Base-by-base conservation (phyloP, 1,140 invertebrate genomes). In the Steinernema feltiae region DNA sequence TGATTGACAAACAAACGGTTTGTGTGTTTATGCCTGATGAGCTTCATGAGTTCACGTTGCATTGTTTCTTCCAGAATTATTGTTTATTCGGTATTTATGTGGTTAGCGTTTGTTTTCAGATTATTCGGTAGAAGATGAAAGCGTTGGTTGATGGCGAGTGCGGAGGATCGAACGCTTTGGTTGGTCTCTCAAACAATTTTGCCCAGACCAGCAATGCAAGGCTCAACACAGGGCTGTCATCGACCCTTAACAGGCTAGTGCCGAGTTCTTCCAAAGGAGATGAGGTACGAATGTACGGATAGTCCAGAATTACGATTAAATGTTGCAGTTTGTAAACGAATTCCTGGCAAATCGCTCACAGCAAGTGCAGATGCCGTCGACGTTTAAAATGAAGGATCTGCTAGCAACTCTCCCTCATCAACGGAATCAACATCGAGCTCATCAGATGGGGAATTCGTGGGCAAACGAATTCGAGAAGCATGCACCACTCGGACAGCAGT, bases 91-190 rank as follows among this genome's bases (percentile, higher is more conserved):
- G n/a, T n/a, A 41, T 41, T 7, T 41, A 41, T 41, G 7, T 7
- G 18, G 7, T 63, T 63, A 7, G 24, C 24, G 7, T 27, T 63
- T 63, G 12, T n/a, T 3, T 63, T 3, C 53, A 15, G 24, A 17
- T 63, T 63, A 15, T 63, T 63, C 53, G 3, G 12, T 3, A 27
- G 3, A 63, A 15, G 24, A 89, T 93, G 79, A 89, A 91, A 80
- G 91, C 93, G 82, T 89, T 97, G 76, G 92, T 95, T 29, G 94
- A 94, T 78, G 92, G 91, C 69, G 93, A 97, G 76, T 97, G 95
- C 88, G 94, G 94, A 32, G 92, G 92, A 21, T 89, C 92, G 0
- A 96, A 94, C 88, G 91, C 94, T 3, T 87, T 97, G 69, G 90
- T 94, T 1, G 53, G 72, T 0, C 46, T 79, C n/a, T 76, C 75